Evolutionary conservation across 2,113 vertebrate species (phyloP).

Genomic region (Amphiprion percula): DNA sequence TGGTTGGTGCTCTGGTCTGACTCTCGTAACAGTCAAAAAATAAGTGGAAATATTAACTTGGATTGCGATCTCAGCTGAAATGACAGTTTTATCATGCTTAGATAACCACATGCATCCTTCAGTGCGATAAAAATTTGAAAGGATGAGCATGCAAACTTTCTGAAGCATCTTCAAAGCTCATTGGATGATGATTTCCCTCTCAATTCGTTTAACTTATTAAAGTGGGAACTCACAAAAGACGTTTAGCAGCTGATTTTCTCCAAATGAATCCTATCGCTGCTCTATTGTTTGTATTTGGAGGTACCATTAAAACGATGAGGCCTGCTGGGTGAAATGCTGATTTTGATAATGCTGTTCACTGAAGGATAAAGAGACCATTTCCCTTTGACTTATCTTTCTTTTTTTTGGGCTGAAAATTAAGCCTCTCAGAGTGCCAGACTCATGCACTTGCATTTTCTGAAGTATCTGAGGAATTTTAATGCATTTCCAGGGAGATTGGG

Average conservation of each 20-base stretch:
- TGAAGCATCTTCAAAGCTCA: slow-evolving; percentile 26
- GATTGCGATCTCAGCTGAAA: background rate
- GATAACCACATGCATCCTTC: slow-evolving; percentile 2
- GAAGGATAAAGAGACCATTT: slow-evolving; percentile 53
- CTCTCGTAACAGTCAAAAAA: background rate
- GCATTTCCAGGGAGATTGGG: slow-evolving; percentile 22
- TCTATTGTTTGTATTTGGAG: slow-evolving; percentile 62
- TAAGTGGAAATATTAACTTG: slow-evolving; percentile 6
- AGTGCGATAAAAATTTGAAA: background rate
- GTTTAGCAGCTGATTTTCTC: slow-evolving; percentile 48
- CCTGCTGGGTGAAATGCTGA: slow-evolving; percentile 49
- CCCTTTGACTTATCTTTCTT: slow-evolving; percentile 68
- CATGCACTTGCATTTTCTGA: slow-evolving; percentile 45
- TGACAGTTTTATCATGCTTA: background rate
- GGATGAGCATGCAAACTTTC: slow-evolving; percentile 1
- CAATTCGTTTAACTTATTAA: slow-evolving; percentile 44
- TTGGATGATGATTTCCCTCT: slow-evolving; percentile 33
- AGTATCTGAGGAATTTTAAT: slow-evolving; percentile 47
- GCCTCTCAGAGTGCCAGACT: slow-evolving; percentile 35
- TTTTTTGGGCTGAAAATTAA: slow-evolving; percentile 54
- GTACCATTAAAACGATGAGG: slow-evolving; percentile 42
- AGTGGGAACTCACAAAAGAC: slow-evolving; percentile 46
- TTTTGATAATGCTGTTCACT: slow-evolving; percentile 56
- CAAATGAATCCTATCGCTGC: slow-evolving; percentile 55
- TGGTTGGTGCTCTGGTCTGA: slow-evolving; percentile 17